phyloP scores from a whole-genome alignment of 2,888 invertebrate genomes.

The Sinotaia quadrata region DNA sequence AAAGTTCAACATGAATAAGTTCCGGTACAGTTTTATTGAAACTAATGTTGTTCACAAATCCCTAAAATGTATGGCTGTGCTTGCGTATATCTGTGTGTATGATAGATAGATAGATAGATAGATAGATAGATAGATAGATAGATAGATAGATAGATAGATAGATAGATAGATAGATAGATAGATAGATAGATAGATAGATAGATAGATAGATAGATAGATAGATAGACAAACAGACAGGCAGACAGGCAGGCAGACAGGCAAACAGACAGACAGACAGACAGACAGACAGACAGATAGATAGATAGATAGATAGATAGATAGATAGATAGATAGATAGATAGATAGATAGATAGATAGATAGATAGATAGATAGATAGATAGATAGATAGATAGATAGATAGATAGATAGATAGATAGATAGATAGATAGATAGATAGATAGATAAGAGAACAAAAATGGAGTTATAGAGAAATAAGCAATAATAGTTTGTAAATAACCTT shows the following conservation, averaged over 20 bases:
- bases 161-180: slow-evolving; percentile 1
- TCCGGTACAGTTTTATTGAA: too few relatives aligned
- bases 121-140: slow-evolving; percentile 1
- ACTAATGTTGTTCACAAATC: too few relatives aligned
- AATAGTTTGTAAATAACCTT: too few relatives aligned
- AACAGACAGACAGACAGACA: slow-evolving; percentile 25
- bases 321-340: slow-evolving; percentile 17
- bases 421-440: background rate
- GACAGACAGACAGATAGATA: too few relatives aligned
- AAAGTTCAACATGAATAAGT: too few relatives aligned
- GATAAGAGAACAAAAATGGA: too few relatives aligned
- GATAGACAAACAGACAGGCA: too few relatives aligned
- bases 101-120: slow-evolving; percentile 1
- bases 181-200: slow-evolving; percentile 2
- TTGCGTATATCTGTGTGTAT: too few relatives aligned
- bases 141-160: slow-evolving; percentile 1
- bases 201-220: too few relatives aligned
- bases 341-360: background rate
- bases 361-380: background rate
- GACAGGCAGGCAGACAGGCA: too few relatives aligned
- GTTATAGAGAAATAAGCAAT: too few relatives aligned
- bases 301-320: slow-evolving; percentile 30
- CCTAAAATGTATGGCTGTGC: too few relatives aligned
- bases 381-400: slow-evolving; percentile 9
- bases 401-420: slow-evolving; percentile 5